Evolutionary conservation across 2,113 vertebrate genomes (phyloP).

Genomic region (Callocephalon fimbriatum): DNA sequence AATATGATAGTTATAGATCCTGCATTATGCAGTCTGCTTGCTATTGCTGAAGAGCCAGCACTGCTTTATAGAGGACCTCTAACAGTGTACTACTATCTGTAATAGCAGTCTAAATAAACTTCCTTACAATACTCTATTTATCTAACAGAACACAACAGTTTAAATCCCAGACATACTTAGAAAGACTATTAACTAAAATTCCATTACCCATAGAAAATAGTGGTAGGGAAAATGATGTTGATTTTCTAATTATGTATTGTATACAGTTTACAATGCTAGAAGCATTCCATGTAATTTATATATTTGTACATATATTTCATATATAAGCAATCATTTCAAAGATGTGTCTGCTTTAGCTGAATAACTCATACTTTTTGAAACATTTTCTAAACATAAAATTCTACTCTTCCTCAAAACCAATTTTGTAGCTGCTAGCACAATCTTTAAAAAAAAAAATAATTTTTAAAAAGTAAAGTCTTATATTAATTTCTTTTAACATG

Average conservation of each 20-base stretch:
- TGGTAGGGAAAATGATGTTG: background rate
- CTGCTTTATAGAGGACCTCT: background rate
- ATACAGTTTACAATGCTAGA: background rate
- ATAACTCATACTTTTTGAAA: background rate
- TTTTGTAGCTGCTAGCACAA: background rate
- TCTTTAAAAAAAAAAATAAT: background rate
- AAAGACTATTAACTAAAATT: background rate
- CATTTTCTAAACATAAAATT: background rate
- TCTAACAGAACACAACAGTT: background rate
- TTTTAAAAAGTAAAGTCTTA: background rate
- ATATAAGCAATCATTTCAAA: background rate
- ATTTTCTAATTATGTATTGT: background rate
- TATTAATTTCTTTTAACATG: background rate
- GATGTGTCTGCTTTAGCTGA: background rate
- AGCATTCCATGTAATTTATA: background rate
- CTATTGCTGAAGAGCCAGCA: background rate
- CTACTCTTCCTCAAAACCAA: background rate
- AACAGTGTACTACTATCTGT: background rate
- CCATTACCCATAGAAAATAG: background rate
- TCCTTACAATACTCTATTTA: background rate
- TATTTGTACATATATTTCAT: background rate
- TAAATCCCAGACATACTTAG: background rate
- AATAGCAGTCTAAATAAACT: background rate
- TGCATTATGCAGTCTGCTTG: background rate
- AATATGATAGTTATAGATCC: background rate